Evolutionary conservation across 2,888 invertebrate species (phyloP).

Genomic region (Tinea pellionella): DNA sequence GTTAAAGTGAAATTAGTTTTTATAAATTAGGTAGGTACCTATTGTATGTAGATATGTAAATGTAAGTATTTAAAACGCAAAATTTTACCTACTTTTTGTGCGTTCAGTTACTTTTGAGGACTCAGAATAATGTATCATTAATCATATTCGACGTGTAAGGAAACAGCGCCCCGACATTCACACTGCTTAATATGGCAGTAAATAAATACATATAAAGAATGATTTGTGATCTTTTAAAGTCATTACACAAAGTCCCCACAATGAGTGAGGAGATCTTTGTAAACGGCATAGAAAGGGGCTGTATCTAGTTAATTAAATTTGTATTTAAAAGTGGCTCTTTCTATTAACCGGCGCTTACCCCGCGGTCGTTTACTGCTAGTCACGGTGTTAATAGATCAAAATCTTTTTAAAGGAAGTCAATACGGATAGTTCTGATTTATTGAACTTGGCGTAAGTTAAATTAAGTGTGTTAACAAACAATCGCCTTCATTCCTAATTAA

Average conservation of each 20-base stretch:
- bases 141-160: constrained; percentile 10
- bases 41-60: too few species aligned
- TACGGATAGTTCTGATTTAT: constrained; percentile 50
- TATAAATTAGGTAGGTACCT: too few species aligned
- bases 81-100: background rate
- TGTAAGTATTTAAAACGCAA: too few species aligned
- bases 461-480: constrained; percentile 51
- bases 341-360: constrained; percentile 55
- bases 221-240: constrained; percentile 55
- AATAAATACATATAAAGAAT: constrained; percentile 2
- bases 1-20: too few species aligned
- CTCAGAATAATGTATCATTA: background rate
- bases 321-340: constrained; percentile 60
- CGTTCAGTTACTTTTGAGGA: background rate
- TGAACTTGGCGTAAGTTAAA: constrained; percentile 42
- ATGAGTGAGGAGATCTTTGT: constrained; percentile 47
- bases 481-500: constrained; percentile 59
- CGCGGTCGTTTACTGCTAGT: constrained; percentile 37
- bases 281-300: constrained; percentile 47
- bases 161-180: background rate
- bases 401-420: constrained; percentile 53
- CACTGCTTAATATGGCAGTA: background rate
- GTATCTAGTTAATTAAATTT: constrained; percentile 65
- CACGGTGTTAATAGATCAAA: constrained; percentile 63
- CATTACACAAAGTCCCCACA: constrained; percentile 59